Base-by-base conservation (phyloP, 2,113 vertebrate species). In the Lutjanus erythropterus region DNA sequence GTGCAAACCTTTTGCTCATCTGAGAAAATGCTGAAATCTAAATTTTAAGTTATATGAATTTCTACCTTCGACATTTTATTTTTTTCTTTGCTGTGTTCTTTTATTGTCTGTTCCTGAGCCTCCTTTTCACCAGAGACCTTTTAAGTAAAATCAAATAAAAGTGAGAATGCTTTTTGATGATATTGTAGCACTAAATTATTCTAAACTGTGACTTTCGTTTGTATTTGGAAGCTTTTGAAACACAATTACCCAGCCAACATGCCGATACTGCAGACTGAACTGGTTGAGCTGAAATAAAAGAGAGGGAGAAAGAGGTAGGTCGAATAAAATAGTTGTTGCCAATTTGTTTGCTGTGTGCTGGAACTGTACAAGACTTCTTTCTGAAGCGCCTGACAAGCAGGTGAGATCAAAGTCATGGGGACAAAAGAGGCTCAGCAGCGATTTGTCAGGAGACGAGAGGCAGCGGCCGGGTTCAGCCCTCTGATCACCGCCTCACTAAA, bases 391-490 rank as follows among this genome's bases (percentile, higher is more conserved):
- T 97, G 97, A 97, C 96, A 97, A 96, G 96, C 96, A 97, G 96
- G 96, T 98, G 95, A 98, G 97, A 98, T 98, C 97, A 98, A 98
- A 98, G 97, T 90, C 84, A 58, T 18, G 58, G 60, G 93, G 95
- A 97, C 97, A 97, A 98, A 97, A 93, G 96, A 93, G 95, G 95
- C 96, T 97, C 96, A 96, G 95, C 96, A 94, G 96, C 94, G 96
- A 97, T 97, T 97, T 97, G 97, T 97, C 96, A 97, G 93, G 95
- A 96, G 96, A 96, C 93, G 94, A 96, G 96, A 97, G 96, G 95
- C 96, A 96, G 95, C 95, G 95, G 95, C 94, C 89, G 95, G 94
- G 94, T 95, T 92, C 89, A 95, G 94, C 95, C 95, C 95, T 97
- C 96, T 96, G 96, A 97, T 97, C 96, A 95, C 93, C 88, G 94